These are phyloP conservation scores for Augochlorella aurata DNA, from an alignment of 2,888 invertebrate species.

Conservation along the genomic window DNA sequence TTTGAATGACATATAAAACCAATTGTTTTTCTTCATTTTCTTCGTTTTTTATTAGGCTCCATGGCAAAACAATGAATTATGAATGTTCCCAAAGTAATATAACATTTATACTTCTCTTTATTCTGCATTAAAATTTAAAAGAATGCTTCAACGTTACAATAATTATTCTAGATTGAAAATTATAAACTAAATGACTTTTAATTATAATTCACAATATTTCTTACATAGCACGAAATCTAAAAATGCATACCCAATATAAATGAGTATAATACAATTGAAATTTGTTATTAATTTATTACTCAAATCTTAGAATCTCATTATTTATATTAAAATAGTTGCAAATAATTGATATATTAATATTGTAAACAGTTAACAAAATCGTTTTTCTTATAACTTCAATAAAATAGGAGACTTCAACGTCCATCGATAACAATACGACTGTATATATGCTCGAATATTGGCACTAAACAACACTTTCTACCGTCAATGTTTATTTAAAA, in stretches of 20 bases:
- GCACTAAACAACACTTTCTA: conserved; percentile 57
- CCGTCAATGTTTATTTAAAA: conserved; percentile 71
- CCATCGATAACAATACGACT: conserved; percentile 17
- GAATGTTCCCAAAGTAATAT: neutral
- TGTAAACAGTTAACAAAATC: neutral
- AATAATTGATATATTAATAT: neutral
- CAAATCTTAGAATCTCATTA: neutral
- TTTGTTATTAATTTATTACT: neutral
- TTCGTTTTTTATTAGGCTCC: neutral
- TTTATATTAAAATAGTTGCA: neutral
- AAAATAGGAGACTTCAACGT: conserved; percentile 1
- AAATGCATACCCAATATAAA: neutral
- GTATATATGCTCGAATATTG: conserved; percentile 32
- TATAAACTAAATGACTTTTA: neutral
- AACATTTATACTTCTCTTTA: neutral
- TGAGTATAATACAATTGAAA: neutral
- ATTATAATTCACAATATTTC: neutral
- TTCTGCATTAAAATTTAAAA: neutral
- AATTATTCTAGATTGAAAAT: neutral
- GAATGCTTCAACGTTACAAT: neutral
- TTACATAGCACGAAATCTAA: neutral
- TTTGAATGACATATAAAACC: neutral
- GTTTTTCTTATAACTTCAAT: neutral
- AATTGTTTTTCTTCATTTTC: neutral
- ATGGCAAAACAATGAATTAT: neutral